Base-by-base conservation (phyloP, 2,113 vertebrate species). In the Clarias gariepinus region DNA sequence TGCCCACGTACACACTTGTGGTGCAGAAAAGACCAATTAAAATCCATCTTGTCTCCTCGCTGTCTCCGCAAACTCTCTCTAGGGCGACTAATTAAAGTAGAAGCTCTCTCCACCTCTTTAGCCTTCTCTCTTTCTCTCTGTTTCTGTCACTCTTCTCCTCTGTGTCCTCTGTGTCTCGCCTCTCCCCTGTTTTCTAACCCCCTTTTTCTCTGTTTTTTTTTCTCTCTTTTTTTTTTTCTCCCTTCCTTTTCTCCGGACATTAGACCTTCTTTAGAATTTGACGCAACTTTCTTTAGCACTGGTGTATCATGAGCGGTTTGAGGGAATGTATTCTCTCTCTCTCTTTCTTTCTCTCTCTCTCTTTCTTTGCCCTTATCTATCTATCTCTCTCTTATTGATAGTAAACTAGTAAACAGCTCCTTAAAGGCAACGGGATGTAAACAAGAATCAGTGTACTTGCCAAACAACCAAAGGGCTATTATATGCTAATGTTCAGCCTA, bases 1-100 rank as follows among this genome's bases (percentile, higher is more conserved):
- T 36, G 33, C 33, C 33, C 33, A 36, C 33, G 33, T 36, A 36
- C 80, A 89, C 80, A 71, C n/a, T 83, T 63, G 28, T 83, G 66
- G 68, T 73, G 63, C 87, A 88, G 88, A 87, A 78, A 90, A 93
- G 94, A 90, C 95, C 94, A 95, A 96, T 96, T 96, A 96, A 94
- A 94, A 92, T 91, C 91, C 82, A 90, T 93, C 93, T 94, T 90
- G 84, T 93, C 91, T 93, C 88, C 85, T 92, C 85, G 53, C 89
- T 90, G 89, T 91, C 87, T 89, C 82, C 82, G 80, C 82, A 89
- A 89, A 87, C 85, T 80, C 89, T 94, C 94, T 95, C 95, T 88
- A 90, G 93, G 94, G 95, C 92, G 91, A 64, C 94, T 95, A 94
- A 96, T 95, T 95, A 95, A 95, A 95, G 93, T 89, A 82, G 85